These are phyloP conservation scores for Autographa pulchrina DNA, from an alignment of 2,888 invertebrate species.

Conservation along the genomic window DNA sequence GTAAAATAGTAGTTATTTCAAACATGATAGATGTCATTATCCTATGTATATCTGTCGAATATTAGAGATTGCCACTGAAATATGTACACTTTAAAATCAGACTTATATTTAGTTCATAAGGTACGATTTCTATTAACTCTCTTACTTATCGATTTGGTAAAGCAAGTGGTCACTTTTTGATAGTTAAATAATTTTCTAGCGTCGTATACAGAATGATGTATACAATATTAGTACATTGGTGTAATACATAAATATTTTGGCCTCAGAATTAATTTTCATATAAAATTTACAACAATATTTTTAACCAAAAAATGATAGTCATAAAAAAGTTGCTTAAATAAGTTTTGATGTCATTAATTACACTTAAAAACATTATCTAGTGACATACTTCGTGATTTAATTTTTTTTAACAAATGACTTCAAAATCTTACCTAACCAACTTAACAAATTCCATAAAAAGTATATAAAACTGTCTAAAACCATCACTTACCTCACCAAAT, in stretches of 20 bases:
- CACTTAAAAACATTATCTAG: neutral
- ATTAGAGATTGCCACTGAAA: constrained; percentile 54
- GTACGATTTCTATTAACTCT: constrained; percentile 63
- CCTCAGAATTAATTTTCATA: neutral
- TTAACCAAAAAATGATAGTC: neutral
- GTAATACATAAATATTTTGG: neutral
- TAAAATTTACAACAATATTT: neutral
- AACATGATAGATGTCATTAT: constrained; percentile 27
- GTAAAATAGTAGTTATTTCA: constrained; percentile 31
- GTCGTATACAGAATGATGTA: neutral
- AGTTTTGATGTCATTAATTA: constrained; percentile 3
- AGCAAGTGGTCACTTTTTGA: constrained; percentile 19
- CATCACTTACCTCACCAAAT: constrained; percentile 33
- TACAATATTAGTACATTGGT: neutral
- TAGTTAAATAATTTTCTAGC: neutral
- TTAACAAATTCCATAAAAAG: neutral
- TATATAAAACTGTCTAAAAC: constrained; percentile 3
- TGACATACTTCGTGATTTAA: no score
- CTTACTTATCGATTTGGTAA: constrained; percentile 33
- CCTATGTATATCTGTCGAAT: constrained; percentile 26
- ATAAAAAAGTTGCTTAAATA: neutral
- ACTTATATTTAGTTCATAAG: constrained; percentile 69
- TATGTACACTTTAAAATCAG: constrained; percentile 66
- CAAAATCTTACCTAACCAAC: neutral
- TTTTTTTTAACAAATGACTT: no score